Base-by-base conservation (phyloP, 2,797 vertebrate species). In the Poecilia picta region DNA sequence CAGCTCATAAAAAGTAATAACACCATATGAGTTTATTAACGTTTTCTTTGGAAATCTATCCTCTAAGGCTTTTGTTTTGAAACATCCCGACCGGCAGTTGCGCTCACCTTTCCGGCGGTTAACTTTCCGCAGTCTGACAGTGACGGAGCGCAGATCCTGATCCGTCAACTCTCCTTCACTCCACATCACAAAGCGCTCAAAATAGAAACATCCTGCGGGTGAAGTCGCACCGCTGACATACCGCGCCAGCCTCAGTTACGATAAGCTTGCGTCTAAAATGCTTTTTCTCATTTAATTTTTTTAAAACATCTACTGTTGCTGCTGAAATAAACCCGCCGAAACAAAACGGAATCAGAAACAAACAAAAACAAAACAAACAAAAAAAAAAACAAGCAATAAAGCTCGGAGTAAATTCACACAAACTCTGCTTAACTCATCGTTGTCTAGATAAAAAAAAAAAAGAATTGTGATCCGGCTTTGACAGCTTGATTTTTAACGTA, bases 131-230 rank as follows among this genome's bases (percentile, higher is more conserved):
- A 45, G 75, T 78, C 83, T 92, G 92, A 86, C 89, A 89, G 71
- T 95, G 95, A 96, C 89, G 91, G 70, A 94, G 89, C 78, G 85
- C 95, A 95, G 93, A 93, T 83, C 81, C 89, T 75, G 79, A 83
- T 87, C 83, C 77, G 84, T 92, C 80, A 64, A 72, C 81, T 72
- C 87, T 79, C 90, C 81, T 83, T 92, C 89, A 89, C 88, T 83
- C 83, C 64, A 88, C 89, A 91, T 93, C 92, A 92, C 88, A 91
- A 51, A 88, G 87, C 82, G 89, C 92, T 89, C 76, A 85, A 93
- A 95, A 95, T 95, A 93, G 89, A 87, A 85, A 75, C 91, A 84
- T 82, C 73, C 51, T 80, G 80, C 81, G 72, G 62, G 85, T 77
- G 84, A 81, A 78, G 79, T 85, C 83, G 77, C 90, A 86, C 88